These are phyloP conservation scores for Phenganax subtilis DNA, from an alignment of 92 coral and sea anemone genomes.

Conservation along the genomic window DNA sequence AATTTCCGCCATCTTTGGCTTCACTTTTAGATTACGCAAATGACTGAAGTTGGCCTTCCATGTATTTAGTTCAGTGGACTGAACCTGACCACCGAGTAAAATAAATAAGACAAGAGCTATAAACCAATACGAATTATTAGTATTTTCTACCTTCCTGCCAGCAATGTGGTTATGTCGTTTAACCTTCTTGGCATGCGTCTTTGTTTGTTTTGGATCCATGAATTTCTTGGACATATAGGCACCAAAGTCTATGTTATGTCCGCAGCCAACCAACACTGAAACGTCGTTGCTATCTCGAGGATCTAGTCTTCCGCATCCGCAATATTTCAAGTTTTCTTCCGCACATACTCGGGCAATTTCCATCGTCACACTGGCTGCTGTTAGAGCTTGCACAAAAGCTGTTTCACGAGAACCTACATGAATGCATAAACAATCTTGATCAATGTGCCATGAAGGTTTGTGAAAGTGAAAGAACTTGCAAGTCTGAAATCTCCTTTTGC, in stretches of 20 bases:
- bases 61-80: not conserved
- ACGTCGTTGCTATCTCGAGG: not conserved
- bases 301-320: not conserved
- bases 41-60: not conserved
- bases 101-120: too few relatives aligned
- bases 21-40: too few relatives aligned
- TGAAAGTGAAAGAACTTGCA: too few relatives aligned
- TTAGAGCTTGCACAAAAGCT: slow-evolving; percentile 10
- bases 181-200: not conserved
- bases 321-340: not conserved
- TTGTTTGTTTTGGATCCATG: not conserved
- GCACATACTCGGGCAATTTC: not conserved
- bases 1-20: too few relatives aligned
- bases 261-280: not conserved
- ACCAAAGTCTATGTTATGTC: not conserved
- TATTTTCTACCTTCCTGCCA: not conserved
- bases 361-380: slow-evolving; percentile 8
- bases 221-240: not conserved
- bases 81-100: too few relatives aligned
- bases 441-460: not conserved
- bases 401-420: slow-evolving; percentile 2
- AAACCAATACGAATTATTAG: not conserved
- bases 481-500: too few relatives aligned
- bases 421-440: not conserved
- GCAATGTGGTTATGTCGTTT: slow-evolving; percentile 1